Evolutionary conservation across 2,888 invertebrate genomes (phyloP).

Genomic region (Callimorpha dominula): DNA sequence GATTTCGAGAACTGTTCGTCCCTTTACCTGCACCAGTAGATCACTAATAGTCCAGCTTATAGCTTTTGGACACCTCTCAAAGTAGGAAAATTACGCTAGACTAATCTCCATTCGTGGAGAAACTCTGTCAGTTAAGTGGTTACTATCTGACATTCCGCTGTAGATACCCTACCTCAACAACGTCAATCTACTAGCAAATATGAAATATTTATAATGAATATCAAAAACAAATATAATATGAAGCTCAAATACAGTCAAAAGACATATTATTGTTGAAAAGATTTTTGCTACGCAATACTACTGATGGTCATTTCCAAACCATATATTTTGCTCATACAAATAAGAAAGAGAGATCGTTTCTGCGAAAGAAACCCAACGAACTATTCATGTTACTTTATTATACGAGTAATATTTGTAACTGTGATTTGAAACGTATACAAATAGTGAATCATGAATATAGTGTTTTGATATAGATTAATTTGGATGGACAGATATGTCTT

Average conservation of each 20-base stretch:
- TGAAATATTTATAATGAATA: background rate
- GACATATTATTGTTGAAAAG: conserved; percentile 2
- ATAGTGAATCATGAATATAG: background rate
- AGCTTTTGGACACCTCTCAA: background rate
- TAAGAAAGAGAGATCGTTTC: conserved; percentile 19
- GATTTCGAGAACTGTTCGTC: background rate
- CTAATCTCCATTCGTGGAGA: too few species aligned
- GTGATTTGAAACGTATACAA: background rate
- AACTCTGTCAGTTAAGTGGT: too few species aligned
- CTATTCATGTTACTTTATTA: conserved; percentile 16
- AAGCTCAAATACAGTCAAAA: background rate
- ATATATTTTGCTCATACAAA: conserved; percentile 33
- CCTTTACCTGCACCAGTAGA: background rate
- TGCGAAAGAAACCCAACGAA: conserved; percentile 8
- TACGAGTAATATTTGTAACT: conserved; percentile 2
- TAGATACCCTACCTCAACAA: background rate
- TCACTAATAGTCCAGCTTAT: background rate
- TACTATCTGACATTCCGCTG: too few species aligned
- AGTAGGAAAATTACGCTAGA: background rate
- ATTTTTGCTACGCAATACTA: conserved; percentile 1
- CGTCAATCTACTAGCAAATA: background rate
- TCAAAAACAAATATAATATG: background rate
- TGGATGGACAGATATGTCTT: background rate
- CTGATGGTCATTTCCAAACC: conserved; percentile 1
- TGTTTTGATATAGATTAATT: background rate